A percentile compares a stretch with the other conserved stretches of the same genome.
phyloP scores from a whole-genome alignment of 2,797 vertebrate species.

The Gorsachius magnificus region DNA sequence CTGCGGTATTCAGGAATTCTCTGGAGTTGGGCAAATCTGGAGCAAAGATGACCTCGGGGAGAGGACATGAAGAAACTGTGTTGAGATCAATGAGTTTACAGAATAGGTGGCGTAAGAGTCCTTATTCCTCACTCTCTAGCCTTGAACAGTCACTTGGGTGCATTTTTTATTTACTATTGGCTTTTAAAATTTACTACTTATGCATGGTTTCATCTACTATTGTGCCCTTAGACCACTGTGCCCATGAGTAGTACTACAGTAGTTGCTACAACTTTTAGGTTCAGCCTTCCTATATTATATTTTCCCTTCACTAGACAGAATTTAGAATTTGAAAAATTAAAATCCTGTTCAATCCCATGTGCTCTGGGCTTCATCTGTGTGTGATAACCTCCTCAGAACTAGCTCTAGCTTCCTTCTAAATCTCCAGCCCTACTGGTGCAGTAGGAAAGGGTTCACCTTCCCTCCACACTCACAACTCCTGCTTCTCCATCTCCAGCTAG shows the following conservation, averaged over 20 bases:
- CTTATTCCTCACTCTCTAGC: background rate
- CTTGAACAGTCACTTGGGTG: background rate
- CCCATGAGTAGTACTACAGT: background rate
- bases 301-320: background rate
- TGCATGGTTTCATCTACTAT: background rate
- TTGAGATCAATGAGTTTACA: background rate
- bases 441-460: background rate
- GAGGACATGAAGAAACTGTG: background rate
- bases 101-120: background rate
- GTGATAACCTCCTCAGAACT: background rate
- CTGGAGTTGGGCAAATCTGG: background rate
- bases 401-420: background rate
- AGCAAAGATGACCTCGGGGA: background rate
- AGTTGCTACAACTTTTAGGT: background rate
- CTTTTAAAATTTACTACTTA: background rate
- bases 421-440: background rate
- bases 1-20: background rate
- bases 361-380: background rate
- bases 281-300: background rate
- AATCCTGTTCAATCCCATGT: background rate
- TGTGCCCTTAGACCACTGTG: background rate
- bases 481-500: background rate
- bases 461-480: background rate
- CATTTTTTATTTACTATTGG: background rate
- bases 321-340: background rate